Evolutionary conservation across 1,140 invertebrate species (phyloP).

Genomic region (Cardiocondyla obscurior): DNA sequence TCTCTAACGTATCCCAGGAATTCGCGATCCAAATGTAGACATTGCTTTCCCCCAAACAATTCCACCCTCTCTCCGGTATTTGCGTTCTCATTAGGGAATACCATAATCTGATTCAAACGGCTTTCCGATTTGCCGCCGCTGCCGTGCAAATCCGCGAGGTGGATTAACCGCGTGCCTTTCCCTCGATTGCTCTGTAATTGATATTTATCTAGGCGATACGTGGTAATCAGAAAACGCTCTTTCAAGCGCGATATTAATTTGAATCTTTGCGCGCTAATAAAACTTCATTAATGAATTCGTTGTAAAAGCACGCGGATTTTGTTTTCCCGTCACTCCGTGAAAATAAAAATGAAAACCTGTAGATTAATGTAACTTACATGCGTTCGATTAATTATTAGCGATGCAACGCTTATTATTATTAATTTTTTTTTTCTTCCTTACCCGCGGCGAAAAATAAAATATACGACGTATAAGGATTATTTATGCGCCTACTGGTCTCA

Average conservation of each 20-base stretch:
- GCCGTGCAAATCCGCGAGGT: neutral
- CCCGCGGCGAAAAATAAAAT: neutral
- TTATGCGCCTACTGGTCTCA: neutral
- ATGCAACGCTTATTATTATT: neutral
- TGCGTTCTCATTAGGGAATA: constrained; percentile 63
- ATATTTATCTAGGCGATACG: neutral
- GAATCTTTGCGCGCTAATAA: constrained; percentile 49
- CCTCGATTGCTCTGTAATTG: constrained; percentile 28
- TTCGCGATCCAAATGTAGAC: constrained; percentile 1
- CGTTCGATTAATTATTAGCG: neutral
- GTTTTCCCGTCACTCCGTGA: neutral
- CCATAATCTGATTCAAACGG: constrained; percentile 39
- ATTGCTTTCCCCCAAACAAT: neutral
- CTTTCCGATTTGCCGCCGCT: neutral
- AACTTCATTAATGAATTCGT: constrained; percentile 29
- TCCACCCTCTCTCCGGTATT: constrained; percentile 43
- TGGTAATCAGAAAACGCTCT: constrained; percentile 17
- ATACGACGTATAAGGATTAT: neutral
- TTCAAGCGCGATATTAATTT: constrained; percentile 45
- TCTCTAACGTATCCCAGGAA: constrained; percentile 1
- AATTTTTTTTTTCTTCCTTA: neutral
- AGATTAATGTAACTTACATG: neutral
- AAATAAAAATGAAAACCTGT: neutral
- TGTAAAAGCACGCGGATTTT: neutral
- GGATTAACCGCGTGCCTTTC: constrained; percentile 33